A percentile compares a stretch with the other conserved stretches of the same genome.
Conservation (phyloP, 2,797 vertebrate genomes). For the Crotalus adamanteus region DNA sequence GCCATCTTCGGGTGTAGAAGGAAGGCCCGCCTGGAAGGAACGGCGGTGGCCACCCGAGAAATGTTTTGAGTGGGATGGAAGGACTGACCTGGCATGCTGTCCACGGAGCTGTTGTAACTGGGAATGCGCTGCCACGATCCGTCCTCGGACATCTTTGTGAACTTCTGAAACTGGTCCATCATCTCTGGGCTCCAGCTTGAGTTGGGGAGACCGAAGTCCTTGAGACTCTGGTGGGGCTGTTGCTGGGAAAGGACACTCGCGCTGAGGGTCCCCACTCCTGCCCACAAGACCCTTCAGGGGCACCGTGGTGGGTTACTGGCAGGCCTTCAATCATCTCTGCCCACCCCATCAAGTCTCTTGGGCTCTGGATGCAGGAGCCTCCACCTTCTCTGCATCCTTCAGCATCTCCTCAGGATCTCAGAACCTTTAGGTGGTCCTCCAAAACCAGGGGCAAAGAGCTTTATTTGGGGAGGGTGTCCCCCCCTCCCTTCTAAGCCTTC, state of each 20-base stretch:
- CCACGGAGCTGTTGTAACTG: conserved; percentile 64
- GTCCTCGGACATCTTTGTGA: conserved; percentile 63
- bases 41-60: too few relatives aligned
- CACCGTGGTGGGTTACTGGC: background rate
- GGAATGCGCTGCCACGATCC: conserved; percentile 76
- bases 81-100: background rate
- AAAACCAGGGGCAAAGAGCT: background rate
- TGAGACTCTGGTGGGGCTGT: background rate
- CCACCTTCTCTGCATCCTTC: background rate
- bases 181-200: conserved; percentile 79
- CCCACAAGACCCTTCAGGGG: background rate
- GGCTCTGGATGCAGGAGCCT: background rate
- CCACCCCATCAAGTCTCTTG: background rate
- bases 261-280: background rate
- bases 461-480: background rate
- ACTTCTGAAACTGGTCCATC: conserved; percentile 73
- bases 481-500: background rate
- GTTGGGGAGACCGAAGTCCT: conserved; percentile 79
- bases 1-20: background rate
- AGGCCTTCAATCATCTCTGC: background rate
- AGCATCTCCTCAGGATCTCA: background rate
- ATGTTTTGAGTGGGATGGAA: too few relatives aligned
- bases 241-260: background rate
- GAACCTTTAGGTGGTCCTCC: background rate
- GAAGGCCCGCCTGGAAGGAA: background rate